Evolutionary conservation across 2,113 vertebrate genomes (phyloP).

Genomic region (Mandrillus leucophaeus): DNA sequence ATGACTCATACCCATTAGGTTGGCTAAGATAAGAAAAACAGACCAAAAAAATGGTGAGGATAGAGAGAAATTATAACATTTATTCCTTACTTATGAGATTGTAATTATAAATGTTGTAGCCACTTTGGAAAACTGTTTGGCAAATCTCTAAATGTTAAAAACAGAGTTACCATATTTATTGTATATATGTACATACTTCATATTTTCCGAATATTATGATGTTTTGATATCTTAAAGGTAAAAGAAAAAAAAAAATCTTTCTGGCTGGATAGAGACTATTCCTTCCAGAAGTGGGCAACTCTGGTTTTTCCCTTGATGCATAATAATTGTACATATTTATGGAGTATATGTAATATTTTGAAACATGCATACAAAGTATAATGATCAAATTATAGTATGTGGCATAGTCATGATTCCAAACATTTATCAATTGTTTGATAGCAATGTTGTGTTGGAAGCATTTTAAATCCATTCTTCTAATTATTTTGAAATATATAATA

Average conservation of each 20-base stretch:
- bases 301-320: background rate
- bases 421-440: background rate
- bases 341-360: too few species aligned
- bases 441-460: background rate
- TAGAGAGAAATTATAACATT: background rate
- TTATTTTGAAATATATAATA: background rate
- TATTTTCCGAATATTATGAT: background rate
- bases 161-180: background rate
- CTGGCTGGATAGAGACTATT: background rate
- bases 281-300: background rate
- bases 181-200: background rate
- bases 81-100: background rate
- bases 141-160: background rate
- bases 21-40: background rate
- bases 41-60: background rate
- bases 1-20: background rate
- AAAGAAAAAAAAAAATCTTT: background rate
- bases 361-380: too few species aligned
- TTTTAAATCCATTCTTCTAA: background rate
- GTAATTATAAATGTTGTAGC: background rate
- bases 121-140: background rate
- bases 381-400: too few species aligned
- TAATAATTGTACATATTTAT: background rate
- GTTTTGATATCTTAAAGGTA: background rate
- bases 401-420: too few species aligned